A percentile compares a stretch with the other conserved stretches of the same genome.
Evolutionary conservation across 2,888 invertebrate genomes (phyloP).

Genomic region (Alitta virens): DNA sequence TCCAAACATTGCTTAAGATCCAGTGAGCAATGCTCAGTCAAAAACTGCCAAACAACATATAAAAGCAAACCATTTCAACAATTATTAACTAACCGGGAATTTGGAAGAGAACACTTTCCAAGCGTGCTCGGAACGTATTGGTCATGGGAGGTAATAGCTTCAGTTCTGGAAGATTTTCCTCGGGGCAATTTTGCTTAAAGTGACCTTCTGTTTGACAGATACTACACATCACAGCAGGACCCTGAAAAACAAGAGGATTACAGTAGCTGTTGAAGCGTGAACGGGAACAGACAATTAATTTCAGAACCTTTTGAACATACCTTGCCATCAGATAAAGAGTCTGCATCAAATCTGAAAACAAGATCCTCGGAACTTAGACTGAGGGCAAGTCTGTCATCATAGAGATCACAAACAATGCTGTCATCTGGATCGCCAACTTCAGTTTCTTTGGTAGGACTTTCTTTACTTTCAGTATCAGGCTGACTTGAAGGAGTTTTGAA

Average conservation of each 20-base stretch:
- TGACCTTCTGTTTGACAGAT: slow-evolving; percentile 61
- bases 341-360: slow-evolving; percentile 43
- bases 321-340: slow-evolving; percentile 27
- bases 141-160: slow-evolving; percentile 53
- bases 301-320: slow-evolving; percentile 1
- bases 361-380: slow-evolving; percentile 34
- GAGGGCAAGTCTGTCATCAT: slow-evolving; percentile 8
- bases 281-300: no score
- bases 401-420: not conserved
- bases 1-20: no score
- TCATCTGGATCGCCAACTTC: not conserved
- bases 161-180: slow-evolving; percentile 58
- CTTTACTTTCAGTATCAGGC: no score
- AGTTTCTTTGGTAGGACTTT: not conserved
- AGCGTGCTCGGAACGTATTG: slow-evolving; percentile 37
- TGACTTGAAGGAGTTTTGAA: not conserved
- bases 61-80: not conserved
- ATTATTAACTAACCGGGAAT: slow-evolving; percentile 54
- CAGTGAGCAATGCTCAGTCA: no score
- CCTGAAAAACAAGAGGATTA: slow-evolving; percentile 30
- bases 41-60: no score
- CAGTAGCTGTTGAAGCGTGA: no score
- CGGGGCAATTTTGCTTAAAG: slow-evolving; percentile 59
- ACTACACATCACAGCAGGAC: slow-evolving; percentile 56
- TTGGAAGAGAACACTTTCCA: slow-evolving; percentile 50